Percentiles rank a stretch among this genome's conserved stretches.
Conservation (phyloP, 2,113 vertebrate genomes). For the Bothrops jararaca region DNA sequence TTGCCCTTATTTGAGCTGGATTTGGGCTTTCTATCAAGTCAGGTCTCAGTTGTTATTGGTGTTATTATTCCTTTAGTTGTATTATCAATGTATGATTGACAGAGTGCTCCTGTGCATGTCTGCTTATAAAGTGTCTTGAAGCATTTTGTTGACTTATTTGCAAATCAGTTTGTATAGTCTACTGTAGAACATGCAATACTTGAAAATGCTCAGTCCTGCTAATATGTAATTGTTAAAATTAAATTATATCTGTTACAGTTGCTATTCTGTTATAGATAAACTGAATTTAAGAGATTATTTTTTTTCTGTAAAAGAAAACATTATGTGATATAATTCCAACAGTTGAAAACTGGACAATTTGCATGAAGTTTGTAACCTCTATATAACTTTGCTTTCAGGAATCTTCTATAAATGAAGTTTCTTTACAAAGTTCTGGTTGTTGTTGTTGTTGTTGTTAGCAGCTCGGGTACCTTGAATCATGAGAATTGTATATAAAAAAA, state of each 20-base stretch:
- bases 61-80: not conserved
- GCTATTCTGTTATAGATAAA: not conserved
- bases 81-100: not conserved
- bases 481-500: too few species aligned
- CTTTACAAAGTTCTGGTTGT: not conserved
- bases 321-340: not conserved
- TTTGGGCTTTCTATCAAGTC: not conserved
- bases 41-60: not conserved
- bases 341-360: not conserved
- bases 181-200: not conserved
- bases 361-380: not conserved
- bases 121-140: not conserved
- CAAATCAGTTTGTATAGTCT: not conserved
- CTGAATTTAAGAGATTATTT: not conserved
- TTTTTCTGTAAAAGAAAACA: not conserved
- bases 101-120: not conserved
- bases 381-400: not conserved
- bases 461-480: too few species aligned
- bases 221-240: not conserved
- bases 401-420: conserved; percentile 6
- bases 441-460: not conserved
- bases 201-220: not conserved
- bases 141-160: not conserved
- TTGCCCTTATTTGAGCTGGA: not conserved
- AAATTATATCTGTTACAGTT: not conserved